phyloP scores from a whole-genome alignment of 2,888 invertebrate genomes.

The Limnephilus rhombicus region DNA sequence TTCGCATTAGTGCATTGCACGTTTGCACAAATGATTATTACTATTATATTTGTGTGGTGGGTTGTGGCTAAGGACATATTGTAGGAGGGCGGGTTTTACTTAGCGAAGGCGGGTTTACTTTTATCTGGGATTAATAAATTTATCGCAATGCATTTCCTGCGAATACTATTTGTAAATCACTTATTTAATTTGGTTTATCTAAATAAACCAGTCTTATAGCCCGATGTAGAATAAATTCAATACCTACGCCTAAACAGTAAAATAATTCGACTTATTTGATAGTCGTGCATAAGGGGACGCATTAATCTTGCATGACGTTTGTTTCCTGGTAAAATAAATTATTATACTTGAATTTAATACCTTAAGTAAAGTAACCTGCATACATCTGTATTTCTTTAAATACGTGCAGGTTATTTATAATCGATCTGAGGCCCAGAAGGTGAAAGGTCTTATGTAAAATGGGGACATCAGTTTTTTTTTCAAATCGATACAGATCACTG shows the following conservation, averaged over 20 bases:
- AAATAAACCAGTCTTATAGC: background rate
- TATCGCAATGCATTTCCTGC: background rate
- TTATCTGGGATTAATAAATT: background rate
- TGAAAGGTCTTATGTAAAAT: too few relatives aligned
- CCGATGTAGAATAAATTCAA: background rate
- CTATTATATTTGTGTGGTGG: background rate
- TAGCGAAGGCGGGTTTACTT: constrained; percentile 18
- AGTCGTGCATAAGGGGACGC: background rate
- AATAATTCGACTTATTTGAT: background rate
- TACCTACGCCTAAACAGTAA: background rate
- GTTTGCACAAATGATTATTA: constrained; percentile 19
- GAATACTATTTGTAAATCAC: background rate
- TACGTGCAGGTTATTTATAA: too few relatives aligned
- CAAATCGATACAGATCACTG: too few relatives aligned
- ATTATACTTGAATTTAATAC: background rate
- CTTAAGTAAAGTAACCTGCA: too few relatives aligned
- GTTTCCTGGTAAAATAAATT: background rate
- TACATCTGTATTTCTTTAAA: too few relatives aligned
- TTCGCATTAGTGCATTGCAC: background rate
- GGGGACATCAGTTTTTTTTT: too few relatives aligned
- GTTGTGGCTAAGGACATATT: background rate
- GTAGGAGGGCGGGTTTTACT: constrained; percentile 26
- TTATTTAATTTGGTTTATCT: background rate
- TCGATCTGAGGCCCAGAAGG: too few relatives aligned
- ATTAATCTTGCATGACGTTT: background rate